Base-by-base conservation (phyloP, 1,140 invertebrate genomes). In the Camponotus floridanus region DNA sequence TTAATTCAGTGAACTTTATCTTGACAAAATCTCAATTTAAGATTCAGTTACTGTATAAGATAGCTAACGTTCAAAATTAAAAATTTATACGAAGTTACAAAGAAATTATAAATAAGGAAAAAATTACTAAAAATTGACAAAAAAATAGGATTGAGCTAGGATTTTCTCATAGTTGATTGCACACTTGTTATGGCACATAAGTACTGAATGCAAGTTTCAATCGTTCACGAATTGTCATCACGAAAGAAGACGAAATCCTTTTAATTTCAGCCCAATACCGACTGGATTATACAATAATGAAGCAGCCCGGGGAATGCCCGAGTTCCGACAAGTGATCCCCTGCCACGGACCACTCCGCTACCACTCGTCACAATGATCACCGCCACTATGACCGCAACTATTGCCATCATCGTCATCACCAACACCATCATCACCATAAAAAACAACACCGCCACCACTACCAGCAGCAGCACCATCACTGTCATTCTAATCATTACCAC, bases 291-390 rank as follows among this genome's bases (percentile, higher is more conserved):
- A 91, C 93, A 85, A 93, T 94, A 91, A 92, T 94, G 92, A 95
- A 95, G 92, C 94, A 94, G 87, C 89, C 94, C 87, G 94, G 94
- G 91, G 95, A 95, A 86, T 94, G 93, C 81, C 92, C 93, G 88
- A 95, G 91, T 93, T 93, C 93, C 86, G 95, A 95, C 91, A 95
- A 95, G 94, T 95, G 94, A 95, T 95, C 94, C 92, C 92, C 93
- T 94, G 93, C 93, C 91, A 93, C 79, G 92, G 91, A 93, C 88
- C 88, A 87, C 67, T 76, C 64, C 76, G 85, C 79, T 61, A 79
- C 76, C 76, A 61, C 68, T 48, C 48, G 80, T 67, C 55, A 83
- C 79, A 61, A 73, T 74, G 73, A 7, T 74, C 83, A 73, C 76
- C 78, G 89, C 85, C 86, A 87, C 67, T 88, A 92, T 90, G 90